Evolutionary conservation across 2,797 vertebrate species (phyloP), one percentile per base, ranked within the genome.

Genomic region (Onychomys leucogaster): DNA sequence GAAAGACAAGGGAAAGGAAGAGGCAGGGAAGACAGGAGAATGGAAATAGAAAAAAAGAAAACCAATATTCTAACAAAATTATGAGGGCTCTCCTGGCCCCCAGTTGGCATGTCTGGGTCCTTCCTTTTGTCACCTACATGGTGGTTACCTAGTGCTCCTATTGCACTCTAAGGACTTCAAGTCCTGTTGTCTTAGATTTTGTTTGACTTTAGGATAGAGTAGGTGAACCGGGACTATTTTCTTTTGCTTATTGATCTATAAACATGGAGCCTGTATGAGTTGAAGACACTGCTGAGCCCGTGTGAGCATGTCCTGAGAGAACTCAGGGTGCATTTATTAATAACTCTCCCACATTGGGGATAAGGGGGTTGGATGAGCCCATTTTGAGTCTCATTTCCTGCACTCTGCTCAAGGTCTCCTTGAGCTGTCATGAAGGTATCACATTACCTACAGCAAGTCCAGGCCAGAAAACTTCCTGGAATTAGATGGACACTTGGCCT

Each of bases 141-240:
- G 16, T 67, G 32, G 6, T 32, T 63, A 6, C 21, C 10, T n/a
- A 32, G 8, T 46, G 0, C 37, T 73, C 46, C 59, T 43, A 84
- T 25, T 76, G 19, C 2, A 87, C 14, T 57, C 71, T 41, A 73
- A 10, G 43, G 21, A 5, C n/a, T n/a, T 32, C 29, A 25, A 16
- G 81, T 63, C 23, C 8, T 69, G 76, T 90, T 9, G 65, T 37
- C 8, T 94, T 76, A 85, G n/a, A 57, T 81, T 69, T 10, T 14
- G 43, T 90, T 71, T 94, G 25, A 94, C 49, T 93, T 27, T 37
- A 89, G 32, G 65, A 27, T 55, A 71, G 11, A 63, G 43, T 55
- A 75, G 27, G 65, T 43, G 80, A 89, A 94, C 32, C 16, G 63
- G 29, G 32, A 90, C 83, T 87, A 81, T 41, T 85, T 84, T 88